Percentiles rank a stretch among this genome's conserved stretches.
phyloP scores from a whole-genome alignment of 2,888 invertebrate genomes.

The Lasioglossum calceatum region DNA sequence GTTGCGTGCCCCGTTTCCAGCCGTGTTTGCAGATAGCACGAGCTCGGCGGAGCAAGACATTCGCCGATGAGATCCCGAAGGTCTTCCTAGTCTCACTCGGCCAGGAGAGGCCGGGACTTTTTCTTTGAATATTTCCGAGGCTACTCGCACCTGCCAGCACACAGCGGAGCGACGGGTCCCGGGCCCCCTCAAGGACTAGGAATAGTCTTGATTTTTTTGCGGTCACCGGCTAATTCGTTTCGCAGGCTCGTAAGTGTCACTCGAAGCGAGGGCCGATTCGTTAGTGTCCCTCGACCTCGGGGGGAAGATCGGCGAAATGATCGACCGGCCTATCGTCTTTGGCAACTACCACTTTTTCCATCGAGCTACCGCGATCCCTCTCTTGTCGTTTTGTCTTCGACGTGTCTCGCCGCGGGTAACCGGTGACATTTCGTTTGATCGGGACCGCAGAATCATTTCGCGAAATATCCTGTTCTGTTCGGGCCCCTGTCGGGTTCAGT shows the following conservation, averaged over 20 bases:
- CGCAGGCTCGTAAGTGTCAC: constrained; percentile 75
- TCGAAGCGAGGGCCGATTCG: constrained; percentile 67
- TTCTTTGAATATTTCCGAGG: constrained; percentile 68
- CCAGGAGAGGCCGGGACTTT: constrained; percentile 48
- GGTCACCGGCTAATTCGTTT: constrained; percentile 75
- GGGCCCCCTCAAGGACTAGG: constrained; percentile 73
- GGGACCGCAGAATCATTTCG: constrained; percentile 41
- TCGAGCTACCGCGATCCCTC: constrained; percentile 62
- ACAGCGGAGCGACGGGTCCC: constrained; percentile 45
- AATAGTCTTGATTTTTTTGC: constrained; percentile 73
- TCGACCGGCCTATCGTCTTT: constrained; percentile 61
- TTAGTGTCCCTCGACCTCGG: constrained; percentile 44
- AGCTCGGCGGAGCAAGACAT: constrained; percentile 45
- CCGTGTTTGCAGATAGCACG: constrained; percentile 66
- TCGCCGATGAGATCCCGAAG: constrained; percentile 39
- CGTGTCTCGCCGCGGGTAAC: constrained; percentile 34
- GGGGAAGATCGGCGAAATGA: constrained; percentile 53
- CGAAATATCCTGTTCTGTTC: constrained; percentile 28
- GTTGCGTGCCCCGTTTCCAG: constrained; percentile 67
- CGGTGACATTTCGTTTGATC: constrained; percentile 51
- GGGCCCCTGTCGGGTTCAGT: constrained; percentile 25
- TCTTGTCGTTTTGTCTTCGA: constrained; percentile 30
- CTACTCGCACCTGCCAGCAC: constrained; percentile 74
- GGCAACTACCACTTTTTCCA: constrained; percentile 70
- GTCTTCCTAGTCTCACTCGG: constrained; percentile 47